phyloP scores from a whole-genome alignment of 2,113 vertebrate species.

The Microcebus murinus region DNA sequence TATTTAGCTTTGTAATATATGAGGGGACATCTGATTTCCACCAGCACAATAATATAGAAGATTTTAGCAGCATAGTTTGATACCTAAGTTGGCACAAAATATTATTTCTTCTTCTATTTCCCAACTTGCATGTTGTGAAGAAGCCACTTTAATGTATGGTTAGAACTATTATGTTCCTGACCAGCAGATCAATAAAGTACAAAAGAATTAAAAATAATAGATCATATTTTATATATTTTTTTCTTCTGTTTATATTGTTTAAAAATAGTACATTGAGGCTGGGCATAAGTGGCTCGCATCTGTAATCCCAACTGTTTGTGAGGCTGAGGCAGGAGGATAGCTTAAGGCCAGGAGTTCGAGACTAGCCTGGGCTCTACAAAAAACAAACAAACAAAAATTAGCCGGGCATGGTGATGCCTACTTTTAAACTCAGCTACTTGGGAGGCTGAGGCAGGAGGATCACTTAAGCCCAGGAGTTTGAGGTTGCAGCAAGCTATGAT shows the following conservation, averaged over 20 bases:
- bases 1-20: conserved; percentile 43
- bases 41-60: conserved; percentile 46
- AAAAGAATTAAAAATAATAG: conserved; percentile 36
- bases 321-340: no score
- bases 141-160: conserved; percentile 62
- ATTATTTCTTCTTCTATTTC: conserved; percentile 44
- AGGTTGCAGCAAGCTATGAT: no score
- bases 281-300: no score
- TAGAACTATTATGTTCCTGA: conserved; percentile 28
- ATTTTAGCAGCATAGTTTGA: conserved; percentile 72
- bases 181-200: conserved; percentile 31
- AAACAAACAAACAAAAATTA: no score
- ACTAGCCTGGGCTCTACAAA: no score
- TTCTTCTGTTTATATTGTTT: conserved; percentile 5
- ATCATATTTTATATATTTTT: not conserved
- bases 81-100: conserved; percentile 63
- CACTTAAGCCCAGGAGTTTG: no score
- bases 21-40: conserved; percentile 53
- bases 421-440: no score
- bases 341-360: no score
- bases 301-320: no score
- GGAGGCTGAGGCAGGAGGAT: no score
- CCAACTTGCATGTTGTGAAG: conserved; percentile 63
- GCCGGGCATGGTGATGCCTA: no score
- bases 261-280: not conserved